phyloP scores from a whole-genome alignment of 92 coral and sea anemone genomes.

The Isaurus tuberculatus region DNA sequence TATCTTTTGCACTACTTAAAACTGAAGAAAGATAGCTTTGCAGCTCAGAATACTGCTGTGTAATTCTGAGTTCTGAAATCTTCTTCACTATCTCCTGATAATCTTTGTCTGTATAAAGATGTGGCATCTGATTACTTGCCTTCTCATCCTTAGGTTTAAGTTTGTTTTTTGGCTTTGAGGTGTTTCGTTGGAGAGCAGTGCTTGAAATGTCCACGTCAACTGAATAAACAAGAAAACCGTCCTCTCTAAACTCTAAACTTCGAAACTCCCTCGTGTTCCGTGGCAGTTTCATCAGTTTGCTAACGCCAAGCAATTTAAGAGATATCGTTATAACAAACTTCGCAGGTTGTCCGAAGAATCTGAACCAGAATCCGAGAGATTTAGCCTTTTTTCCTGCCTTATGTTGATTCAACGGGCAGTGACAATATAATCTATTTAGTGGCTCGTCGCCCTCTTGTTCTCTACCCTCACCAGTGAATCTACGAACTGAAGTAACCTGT shows the following conservation, averaged over 20 bases:
- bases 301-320: slow-evolving; percentile 68
- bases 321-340: slow-evolving; percentile 76
- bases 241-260: slow-evolving; percentile 19
- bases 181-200: slow-evolving; percentile 11
- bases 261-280: slow-evolving; percentile 54
- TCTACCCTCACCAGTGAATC: slow-evolving; percentile 63
- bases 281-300: slow-evolving; percentile 26
- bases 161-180: slow-evolving; percentile 28
- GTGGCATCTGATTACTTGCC: slow-evolving; percentile 52
- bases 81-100: slow-evolving; percentile 69
- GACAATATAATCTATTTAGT: slow-evolving; percentile 63
- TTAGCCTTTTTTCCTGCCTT: slow-evolving; percentile 50
- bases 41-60: slow-evolving; percentile 68
- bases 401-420: slow-evolving; percentile 73
- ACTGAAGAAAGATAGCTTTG: slow-evolving; percentile 67
- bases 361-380: slow-evolving; percentile 94
- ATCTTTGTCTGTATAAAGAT: slow-evolving; percentile 72
- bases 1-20: slow-evolving; percentile 64
- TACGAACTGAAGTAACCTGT: slow-evolving; percentile 70
- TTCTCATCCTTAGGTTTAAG: slow-evolving; percentile 11
- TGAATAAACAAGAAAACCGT: slow-evolving; percentile 69
- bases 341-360: slow-evolving; percentile 80
- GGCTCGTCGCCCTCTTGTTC: slow-evolving; percentile 43
- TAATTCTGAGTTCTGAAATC: slow-evolving; percentile 68
- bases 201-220: slow-evolving; percentile 79